Evolutionary conservation across 2,113 vertebrate genomes (phyloP), one percentile per base, ranked within the genome.

Genomic region (Hydropotes inermis): DNA sequence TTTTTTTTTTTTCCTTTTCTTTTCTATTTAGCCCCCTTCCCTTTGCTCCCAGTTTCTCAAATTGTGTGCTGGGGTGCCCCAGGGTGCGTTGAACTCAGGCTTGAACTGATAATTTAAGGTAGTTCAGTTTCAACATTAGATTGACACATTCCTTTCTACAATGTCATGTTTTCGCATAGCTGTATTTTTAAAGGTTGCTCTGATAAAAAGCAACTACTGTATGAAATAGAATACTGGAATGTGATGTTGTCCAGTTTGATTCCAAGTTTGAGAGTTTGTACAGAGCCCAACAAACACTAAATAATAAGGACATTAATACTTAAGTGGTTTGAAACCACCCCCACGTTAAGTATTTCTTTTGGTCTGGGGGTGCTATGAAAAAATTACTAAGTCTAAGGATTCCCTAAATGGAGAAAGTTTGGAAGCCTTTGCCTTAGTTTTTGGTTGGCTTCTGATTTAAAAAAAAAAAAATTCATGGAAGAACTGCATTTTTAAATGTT

Each of bases 41-140:
- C 43, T 95, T 91, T 81, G 54, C 57, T 97, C 39, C 86, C 33
- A 55, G 87, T 96, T 97, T 87, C 74, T 91, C 45, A 74, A 60
- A 96, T 52, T 93, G 43, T 83, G 61, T 79, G 17, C 74, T 54
- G 58, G 84, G 78, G 55, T 96, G 57, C 50, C 45, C 5, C 27
- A 61, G 30, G 86, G 55, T 12, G 57, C 91, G 55, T 8, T 67
- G 54, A 98, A 50, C 58, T 93, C 39, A 57, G 45, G 9, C 52
- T 94, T 60, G 43, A 95, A 54, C 47, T 43, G 0, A 47, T 94
- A 60, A 10, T 84, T 91, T 92, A 54, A 94, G 30, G 23, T 78
- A 57, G 39, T 87, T 87, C 17, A 25, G 23, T 79, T 94, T 96
- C 39, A 94, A 9, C 2, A 7, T 94, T 87, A 82, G 28, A 60